Conservation (phyloP, 1,140 invertebrate species). For the Cydia amplana region DNA sequence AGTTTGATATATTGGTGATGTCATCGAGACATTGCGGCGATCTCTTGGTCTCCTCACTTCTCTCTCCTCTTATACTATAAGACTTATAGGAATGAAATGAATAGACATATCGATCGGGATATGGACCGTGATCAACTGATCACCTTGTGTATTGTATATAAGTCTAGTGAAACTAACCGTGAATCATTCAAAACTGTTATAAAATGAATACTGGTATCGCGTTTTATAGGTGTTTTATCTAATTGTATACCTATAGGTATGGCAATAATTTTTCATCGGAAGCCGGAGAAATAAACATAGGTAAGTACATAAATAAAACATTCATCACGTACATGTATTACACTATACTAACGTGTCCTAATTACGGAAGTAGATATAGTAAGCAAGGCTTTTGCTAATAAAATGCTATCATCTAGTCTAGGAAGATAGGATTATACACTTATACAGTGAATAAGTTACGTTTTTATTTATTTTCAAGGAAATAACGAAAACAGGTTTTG, state of each 20-base stretch:
- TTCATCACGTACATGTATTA: background rate
- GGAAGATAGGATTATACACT: background rate
- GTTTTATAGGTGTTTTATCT: no score
- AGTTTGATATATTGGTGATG: no score
- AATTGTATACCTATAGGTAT: background rate
- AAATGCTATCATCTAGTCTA: background rate
- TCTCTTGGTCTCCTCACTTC: background rate
- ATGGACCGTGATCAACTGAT: no score
- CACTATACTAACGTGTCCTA: background rate
- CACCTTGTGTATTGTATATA: no score
- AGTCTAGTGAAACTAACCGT: no score
- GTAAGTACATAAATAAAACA: slow-evolving; percentile 8
- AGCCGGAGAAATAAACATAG: background rate
- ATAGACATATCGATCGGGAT: no score
- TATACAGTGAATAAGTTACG: background rate
- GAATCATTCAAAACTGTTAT: no score
- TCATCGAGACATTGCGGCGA: no score
- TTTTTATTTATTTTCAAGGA: background rate
- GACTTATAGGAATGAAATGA: no score
- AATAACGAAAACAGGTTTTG: background rate
- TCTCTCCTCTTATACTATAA: no score
- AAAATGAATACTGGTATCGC: no score
- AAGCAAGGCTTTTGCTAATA: slow-evolving; percentile 1
- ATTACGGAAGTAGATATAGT: slow-evolving; percentile 10
- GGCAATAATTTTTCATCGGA: background rate